A percentile compares a stretch with the other conserved stretches of the same genome.
phyloP scores from a whole-genome alignment of 2,797 vertebrate species.

The Acomys russatus region DNA sequence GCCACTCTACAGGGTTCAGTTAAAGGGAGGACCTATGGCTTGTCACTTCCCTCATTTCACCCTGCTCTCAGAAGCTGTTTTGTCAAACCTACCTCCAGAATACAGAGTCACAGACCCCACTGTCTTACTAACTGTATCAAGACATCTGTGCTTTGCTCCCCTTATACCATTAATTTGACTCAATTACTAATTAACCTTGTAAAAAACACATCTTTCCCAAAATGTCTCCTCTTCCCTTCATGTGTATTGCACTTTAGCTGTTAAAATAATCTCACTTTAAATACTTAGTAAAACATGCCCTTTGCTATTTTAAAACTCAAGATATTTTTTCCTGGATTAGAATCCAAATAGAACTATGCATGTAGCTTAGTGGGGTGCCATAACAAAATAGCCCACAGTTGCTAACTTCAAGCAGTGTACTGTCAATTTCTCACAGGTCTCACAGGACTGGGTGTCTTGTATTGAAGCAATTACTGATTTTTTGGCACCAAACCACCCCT shows the following conservation, averaged over 20 bases:
- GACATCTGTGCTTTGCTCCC: background rate
- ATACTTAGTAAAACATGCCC: background rate
- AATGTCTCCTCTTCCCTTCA: background rate
- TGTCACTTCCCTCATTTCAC: background rate
- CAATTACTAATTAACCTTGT: background rate
- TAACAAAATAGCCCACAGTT: background rate
- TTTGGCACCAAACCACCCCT: background rate
- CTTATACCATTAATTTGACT: background rate
- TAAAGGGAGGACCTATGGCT: background rate
- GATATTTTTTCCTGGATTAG: background rate
- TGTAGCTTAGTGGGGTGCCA: background rate
- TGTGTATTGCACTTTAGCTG: background rate
- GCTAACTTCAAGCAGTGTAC: background rate
- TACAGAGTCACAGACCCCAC: background rate
- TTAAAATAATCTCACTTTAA: conserved; percentile 6
- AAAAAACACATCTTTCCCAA: background rate
- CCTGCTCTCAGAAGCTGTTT: background rate
- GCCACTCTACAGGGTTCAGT: background rate
- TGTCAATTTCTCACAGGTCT: background rate
- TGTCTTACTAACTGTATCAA: background rate
- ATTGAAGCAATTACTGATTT: background rate
- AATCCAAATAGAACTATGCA: background rate
- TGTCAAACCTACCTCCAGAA: background rate
- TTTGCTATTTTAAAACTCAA: background rate
- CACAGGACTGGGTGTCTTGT: background rate